These are phyloP conservation scores for Lagopus leucura DNA, from an alignment of 2,113 vertebrate species.

Conservation along the genomic window DNA sequence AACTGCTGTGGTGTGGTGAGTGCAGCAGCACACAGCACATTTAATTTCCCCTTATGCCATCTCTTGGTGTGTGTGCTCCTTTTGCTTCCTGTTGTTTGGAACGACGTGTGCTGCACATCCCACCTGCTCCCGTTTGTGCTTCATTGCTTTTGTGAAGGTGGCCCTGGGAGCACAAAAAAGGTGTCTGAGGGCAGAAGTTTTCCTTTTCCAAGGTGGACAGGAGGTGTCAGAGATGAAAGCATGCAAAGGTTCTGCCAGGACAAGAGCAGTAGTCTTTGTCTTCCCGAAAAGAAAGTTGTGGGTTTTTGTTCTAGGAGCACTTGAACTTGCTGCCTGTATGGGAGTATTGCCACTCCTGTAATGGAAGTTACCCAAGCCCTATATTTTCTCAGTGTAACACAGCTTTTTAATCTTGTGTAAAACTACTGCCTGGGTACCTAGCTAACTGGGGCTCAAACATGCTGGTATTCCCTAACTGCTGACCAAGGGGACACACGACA, in stretches of 20 bases:
- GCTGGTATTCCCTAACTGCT: constrained; percentile 66
- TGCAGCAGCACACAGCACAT: rapidly evolving
- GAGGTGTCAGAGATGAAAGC: rapidly evolving
- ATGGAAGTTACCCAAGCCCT: rapidly evolving
- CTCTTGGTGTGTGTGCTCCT: rapidly evolving
- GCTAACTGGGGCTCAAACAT: background rate
- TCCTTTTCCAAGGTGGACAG: rapidly evolving
- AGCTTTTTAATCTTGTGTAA: rapidly evolving
- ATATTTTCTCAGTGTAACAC: rapidly evolving
- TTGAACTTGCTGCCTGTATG: no score
- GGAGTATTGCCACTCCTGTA: background rate
- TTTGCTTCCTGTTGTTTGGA: background rate
- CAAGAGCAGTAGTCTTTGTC: rapidly evolving
- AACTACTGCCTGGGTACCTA: rapidly evolving
- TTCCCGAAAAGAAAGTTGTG: rapidly evolving
- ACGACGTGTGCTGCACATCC: rapidly evolving
- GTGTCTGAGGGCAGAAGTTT: rapidly evolving
- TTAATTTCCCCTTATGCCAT: rapidly evolving
- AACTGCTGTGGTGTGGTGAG: rapidly evolving
- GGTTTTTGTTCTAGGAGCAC: rapidly evolving
- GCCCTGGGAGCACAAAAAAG: background rate
- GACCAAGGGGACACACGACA: constrained; percentile 93
- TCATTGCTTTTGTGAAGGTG: no score
- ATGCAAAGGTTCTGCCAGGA: rapidly evolving
- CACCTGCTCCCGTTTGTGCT: background rate